phyloP scores from a whole-genome alignment of 2,888 invertebrate genomes.

The Theretra japonica region DNA sequence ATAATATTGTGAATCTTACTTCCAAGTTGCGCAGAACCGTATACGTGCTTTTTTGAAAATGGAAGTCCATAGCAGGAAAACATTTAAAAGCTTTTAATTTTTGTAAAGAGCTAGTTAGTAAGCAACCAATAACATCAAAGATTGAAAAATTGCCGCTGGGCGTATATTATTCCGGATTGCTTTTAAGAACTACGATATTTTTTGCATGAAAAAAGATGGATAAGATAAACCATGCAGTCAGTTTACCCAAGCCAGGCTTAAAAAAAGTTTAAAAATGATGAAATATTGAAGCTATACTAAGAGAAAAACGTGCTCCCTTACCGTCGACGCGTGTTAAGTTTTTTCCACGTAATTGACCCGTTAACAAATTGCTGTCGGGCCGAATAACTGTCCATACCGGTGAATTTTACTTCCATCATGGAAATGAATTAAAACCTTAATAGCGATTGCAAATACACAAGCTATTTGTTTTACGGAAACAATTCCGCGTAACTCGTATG shows the following conservation, averaged over 20 bases:
- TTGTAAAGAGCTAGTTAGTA: no score
- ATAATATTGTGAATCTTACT: no score
- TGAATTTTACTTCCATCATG: constrained; percentile 25
- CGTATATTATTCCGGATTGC: no score
- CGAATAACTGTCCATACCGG: constrained; percentile 40
- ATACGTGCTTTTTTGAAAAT: no score
- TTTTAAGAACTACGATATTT: no score
- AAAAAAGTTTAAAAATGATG: neutral
- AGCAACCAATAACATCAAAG: no score
- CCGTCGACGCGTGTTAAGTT: constrained; percentile 59
- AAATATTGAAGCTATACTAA: neutral
- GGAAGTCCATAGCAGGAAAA: no score
- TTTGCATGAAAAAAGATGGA: no score
- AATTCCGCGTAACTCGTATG: constrained; percentile 2
- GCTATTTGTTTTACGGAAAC: constrained; percentile 8
- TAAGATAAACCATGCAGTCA: no score
- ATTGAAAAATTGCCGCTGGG: no score
- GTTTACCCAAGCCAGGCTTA: neutral
- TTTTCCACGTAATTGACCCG: constrained; percentile 60
- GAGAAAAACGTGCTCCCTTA: constrained; percentile 32
- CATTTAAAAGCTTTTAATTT: no score
- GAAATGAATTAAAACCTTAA: constrained; percentile 27
- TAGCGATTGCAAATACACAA: neutral
- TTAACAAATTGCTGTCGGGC: constrained; percentile 62
- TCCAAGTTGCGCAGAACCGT: no score